A percentile compares a stretch with the other conserved stretches of the same genome.
Evolutionary conservation across 2,888 invertebrate genomes (phyloP).

Genomic region (Monopis laevigella): DNA sequence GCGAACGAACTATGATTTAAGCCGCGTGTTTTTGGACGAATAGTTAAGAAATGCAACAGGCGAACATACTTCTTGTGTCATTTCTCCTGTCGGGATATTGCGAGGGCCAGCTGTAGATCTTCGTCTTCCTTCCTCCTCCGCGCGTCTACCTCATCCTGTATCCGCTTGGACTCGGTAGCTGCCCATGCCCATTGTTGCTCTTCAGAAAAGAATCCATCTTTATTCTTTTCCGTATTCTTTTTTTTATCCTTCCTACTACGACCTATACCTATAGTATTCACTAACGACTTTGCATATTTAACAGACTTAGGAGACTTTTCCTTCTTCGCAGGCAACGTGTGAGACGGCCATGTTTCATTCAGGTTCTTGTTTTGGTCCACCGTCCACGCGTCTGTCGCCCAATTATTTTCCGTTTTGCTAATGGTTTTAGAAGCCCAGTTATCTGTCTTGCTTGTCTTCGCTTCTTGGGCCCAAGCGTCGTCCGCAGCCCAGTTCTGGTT

Average conservation of each 20-base stretch:
- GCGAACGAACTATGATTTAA: no score
- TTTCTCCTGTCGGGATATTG: conserved; percentile 68
- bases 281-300: conserved; percentile 51
- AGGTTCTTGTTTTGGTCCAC: conserved; percentile 41
- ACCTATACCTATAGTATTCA: conserved; percentile 57
- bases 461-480: conserved; percentile 38
- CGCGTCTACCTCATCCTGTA: conserved; percentile 69
- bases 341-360: conserved; percentile 53
- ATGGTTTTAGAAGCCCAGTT: conserved; percentile 18
- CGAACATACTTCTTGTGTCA: conserved; percentile 25
- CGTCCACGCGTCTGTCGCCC: conserved; percentile 39
- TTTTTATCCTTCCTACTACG: conserved; percentile 43
- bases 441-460: conserved; percentile 30
- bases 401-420: conserved; percentile 18
- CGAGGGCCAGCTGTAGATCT: conserved; percentile 78
- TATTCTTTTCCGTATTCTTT: conserved; percentile 33
- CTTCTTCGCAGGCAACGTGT: conserved; percentile 50
- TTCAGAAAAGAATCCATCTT: conserved; percentile 57
- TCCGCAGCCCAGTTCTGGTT: conserved; percentile 46
- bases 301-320: conserved; percentile 60
- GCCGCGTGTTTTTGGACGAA: no score
- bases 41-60: conserved; percentile 1
- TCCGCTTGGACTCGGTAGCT: conserved; percentile 71
- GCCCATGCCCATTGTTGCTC: conserved; percentile 81
- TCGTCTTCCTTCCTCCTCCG: conserved; percentile 72